Evolutionary conservation across 2,888 invertebrate species (phyloP), one percentile per base, ranked within the genome.

Genomic region (Hemicrepidius hirtus): DNA sequence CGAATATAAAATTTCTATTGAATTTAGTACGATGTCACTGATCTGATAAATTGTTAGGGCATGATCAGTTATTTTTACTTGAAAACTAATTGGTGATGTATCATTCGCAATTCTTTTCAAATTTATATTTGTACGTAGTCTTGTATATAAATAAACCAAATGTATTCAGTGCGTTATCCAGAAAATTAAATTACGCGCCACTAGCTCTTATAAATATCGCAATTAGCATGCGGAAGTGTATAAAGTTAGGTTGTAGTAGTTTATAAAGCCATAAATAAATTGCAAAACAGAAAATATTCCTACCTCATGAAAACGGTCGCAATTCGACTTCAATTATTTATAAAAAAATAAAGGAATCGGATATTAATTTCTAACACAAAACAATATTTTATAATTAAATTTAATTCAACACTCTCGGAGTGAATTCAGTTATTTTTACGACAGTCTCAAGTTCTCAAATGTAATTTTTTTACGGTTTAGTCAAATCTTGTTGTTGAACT

Each of bases 41-140:
- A 71, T 77, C 82, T 84, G 84, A 84, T 83, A 83, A 83, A 84
- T 84, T 80, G 81, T 79, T 75, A 67, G 63, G 74, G 80, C 80
- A 82, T 84, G 84, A 84, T 83, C 80, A 79, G 84, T 80, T 81
- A 82, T 74, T 82, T 84, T 83, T 81, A 81, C 82, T 72, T 68
- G 57, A 60, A 73, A 65, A 68, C 72, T 68, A 72, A 72, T 71
- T 72, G 72, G 68, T 72, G 67, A 72, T 72, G 68, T 59, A 72
- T 67, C 72, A 57, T 50, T 65, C 16, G 10, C 28, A 40, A 40
- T 13, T 37, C 28, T 57, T 20, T 35, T 28, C 13, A 53, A 28
- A 28, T n/a, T 2, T 28, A 53, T 13, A 13, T 28, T 28, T 32
- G 53, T 4, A 21, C n/a, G 13, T 5, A 28, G n/a, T 1, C 13